Conservation (phyloP, 2,113 vertebrate genomes). For the Nothobranchius kuhntae region DNA sequence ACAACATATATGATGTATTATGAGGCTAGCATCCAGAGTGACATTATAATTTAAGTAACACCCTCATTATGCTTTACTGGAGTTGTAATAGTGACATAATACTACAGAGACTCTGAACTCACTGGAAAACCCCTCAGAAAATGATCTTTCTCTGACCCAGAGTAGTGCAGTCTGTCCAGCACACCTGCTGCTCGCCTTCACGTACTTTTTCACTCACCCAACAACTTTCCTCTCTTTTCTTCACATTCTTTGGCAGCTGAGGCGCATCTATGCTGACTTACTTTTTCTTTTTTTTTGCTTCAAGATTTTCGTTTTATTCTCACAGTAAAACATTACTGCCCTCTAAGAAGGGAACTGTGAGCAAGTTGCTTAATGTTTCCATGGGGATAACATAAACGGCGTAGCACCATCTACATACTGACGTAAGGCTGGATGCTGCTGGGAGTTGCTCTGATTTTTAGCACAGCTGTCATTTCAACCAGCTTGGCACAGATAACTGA, state of each 20-base stretch:
- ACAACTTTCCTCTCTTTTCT: conserved; percentile 5
- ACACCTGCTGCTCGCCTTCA: conserved; percentile 36
- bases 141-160: conserved; percentile 38
- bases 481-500: conserved; percentile 13
- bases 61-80: conserved; percentile 65
- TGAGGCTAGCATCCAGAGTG: conserved; percentile 42
- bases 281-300: conserved; percentile 2
- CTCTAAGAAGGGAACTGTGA: conserved; percentile 9
- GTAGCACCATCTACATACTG: conserved; percentile 16
- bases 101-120: conserved; percentile 59
- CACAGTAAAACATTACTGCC: not conserved
- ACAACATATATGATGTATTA: conserved; percentile 37
- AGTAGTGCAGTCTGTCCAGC: conserved; percentile 35
- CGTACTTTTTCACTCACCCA: not conserved
- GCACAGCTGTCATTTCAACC: conserved; percentile 30
- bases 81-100: conserved; percentile 67
- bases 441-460: conserved; percentile 7
- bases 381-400: conserved; percentile 17
- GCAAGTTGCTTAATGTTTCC: conserved; percentile 41
- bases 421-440: conserved; percentile 18
- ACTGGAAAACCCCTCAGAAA: conserved; percentile 54
- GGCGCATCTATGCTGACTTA: not conserved
- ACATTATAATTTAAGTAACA: conserved; percentile 60
- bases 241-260: conserved; percentile 1
- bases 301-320: not conserved